Percentiles rank a stretch among this genome's conserved stretches.
Evolutionary conservation across 2,113 vertebrate genomes (phyloP).

Genomic region (Gambusia holbrooki): DNA sequence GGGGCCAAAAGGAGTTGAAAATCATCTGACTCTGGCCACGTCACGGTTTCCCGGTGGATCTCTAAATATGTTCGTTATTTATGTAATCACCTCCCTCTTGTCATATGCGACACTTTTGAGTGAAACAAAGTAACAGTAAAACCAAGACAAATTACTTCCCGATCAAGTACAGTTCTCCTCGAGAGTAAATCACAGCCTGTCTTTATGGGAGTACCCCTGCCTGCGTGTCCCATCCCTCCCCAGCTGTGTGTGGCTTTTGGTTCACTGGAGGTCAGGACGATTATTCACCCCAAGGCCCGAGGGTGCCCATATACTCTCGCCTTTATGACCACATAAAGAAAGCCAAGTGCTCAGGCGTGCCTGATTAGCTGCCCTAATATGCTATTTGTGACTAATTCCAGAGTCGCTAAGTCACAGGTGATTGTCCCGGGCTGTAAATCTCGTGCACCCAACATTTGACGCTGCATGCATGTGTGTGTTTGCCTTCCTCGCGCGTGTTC

Average conservation of each 20-base stretch:
- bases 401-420: conserved; percentile 93
- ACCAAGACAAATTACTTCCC: conserved; percentile 46
- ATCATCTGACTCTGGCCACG: neutral
- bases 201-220: conserved; percentile 52
- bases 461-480: conserved; percentile 31
- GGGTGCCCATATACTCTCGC: conserved; percentile 87
- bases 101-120: conserved; percentile 24
- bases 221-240: conserved; percentile 54
- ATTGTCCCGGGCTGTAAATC: conserved; percentile 91
- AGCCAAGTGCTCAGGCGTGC: conserved; percentile 90
- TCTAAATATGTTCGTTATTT: conserved; percentile 20
- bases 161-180: conserved; percentile 36
- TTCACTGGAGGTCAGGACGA: conserved; percentile 90
- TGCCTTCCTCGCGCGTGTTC: conserved; percentile 38
- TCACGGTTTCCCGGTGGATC: neutral
- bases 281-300: conserved; percentile 89
- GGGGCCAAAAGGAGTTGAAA: neutral
- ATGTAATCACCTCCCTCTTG: conserved; percentile 14
- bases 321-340: conserved; percentile 95
- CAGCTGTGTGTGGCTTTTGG: conserved; percentile 77
- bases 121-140: conserved; percentile 35
- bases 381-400: conserved; percentile 99
- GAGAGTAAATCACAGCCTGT: conserved; percentile 57
- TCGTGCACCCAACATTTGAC: conserved; percentile 69
- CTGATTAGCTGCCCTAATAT: conserved; percentile 97